Percentiles rank a stretch among this genome's conserved stretches.
phyloP scores from a whole-genome alignment of 2,888 invertebrate genomes.

The Andrena bicolor region DNA sequence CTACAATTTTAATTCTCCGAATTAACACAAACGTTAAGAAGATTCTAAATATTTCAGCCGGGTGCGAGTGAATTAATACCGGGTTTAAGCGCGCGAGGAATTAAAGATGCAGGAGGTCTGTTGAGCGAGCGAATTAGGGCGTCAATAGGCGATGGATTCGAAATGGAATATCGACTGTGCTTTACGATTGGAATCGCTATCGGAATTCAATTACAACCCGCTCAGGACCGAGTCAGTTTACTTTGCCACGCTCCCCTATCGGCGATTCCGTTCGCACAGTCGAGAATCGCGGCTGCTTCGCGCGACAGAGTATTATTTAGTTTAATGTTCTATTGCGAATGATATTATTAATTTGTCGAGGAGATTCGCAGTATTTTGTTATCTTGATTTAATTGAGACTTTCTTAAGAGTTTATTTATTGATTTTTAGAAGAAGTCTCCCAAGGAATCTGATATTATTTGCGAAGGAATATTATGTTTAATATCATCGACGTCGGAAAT shows the following conservation, averaged over 20 bases:
- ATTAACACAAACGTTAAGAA: too few relatives aligned
- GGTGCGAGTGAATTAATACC: not conserved
- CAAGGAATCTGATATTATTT: too few relatives aligned
- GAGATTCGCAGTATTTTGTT: too few relatives aligned
- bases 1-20: too few relatives aligned
- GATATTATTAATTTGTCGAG: too few relatives aligned
- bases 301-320: slow-evolving; percentile 9
- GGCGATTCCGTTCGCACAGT: too few relatives aligned
- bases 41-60: too few relatives aligned
- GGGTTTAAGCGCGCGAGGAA: not conserved
- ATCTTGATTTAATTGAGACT: too few relatives aligned
- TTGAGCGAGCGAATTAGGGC: not conserved
- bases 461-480: too few relatives aligned
- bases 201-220: not conserved
- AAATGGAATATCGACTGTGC: not conserved
- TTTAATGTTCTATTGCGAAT: slow-evolving; percentile 13
- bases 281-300: not conserved
- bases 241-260: not conserved
- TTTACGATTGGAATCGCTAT: slow-evolving; percentile 20
- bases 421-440: too few relatives aligned
- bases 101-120: not conserved
- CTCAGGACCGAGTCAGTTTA: not conserved
- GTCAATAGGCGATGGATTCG: not conserved
- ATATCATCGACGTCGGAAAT: too few relatives aligned
- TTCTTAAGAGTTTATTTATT: too few relatives aligned